phyloP scores from a whole-genome alignment of 1,140 invertebrate species.

The Temnothorax nylanderi region DNA sequence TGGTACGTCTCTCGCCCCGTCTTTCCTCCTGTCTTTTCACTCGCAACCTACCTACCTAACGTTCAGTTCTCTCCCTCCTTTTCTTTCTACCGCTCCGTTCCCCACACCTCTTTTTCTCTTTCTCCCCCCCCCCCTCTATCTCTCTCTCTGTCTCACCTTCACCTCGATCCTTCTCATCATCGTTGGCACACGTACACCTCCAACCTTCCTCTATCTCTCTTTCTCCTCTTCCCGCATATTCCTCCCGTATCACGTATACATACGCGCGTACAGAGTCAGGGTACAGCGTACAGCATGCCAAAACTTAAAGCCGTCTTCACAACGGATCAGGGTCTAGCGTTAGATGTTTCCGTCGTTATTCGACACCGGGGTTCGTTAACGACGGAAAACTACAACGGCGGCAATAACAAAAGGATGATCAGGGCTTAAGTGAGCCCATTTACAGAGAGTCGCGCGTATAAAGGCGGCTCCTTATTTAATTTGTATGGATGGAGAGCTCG shows the following conservation, averaged over 20 bases:
- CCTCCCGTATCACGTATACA: not conserved
- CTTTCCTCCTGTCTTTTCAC: conserved; percentile 53
- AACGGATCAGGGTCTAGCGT: conserved; percentile 18
- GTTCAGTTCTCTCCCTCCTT: conserved; percentile 25
- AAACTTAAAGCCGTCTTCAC: conserved; percentile 70
- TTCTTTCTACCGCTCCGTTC: not conserved
- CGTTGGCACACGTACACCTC: not conserved
- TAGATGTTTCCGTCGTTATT: conserved; percentile 15
- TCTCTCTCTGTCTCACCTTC: conserved; percentile 9
- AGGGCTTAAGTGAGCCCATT: conserved; percentile 47
- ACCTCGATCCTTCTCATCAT: conserved; percentile 28
- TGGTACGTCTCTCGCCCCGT: conserved; percentile 40
- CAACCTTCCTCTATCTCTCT: not conserved
- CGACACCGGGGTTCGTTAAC: conserved; percentile 41
- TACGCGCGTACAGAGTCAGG: not conserved
- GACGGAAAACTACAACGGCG: conserved; percentile 29
- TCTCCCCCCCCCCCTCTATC: not conserved
- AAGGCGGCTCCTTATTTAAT: conserved; percentile 55
- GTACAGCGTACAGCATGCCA: conserved; percentile 39
- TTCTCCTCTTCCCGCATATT: conserved; percentile 13
- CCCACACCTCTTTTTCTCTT: no score
- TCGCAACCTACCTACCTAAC: conserved; percentile 42
- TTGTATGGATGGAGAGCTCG: conserved; percentile 29
- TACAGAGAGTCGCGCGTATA: conserved; percentile 45
- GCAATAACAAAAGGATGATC: conserved; percentile 49